phyloP scores from a whole-genome alignment of 2,888 invertebrate genomes.

The Glyphotaelius pellucidus region DNA sequence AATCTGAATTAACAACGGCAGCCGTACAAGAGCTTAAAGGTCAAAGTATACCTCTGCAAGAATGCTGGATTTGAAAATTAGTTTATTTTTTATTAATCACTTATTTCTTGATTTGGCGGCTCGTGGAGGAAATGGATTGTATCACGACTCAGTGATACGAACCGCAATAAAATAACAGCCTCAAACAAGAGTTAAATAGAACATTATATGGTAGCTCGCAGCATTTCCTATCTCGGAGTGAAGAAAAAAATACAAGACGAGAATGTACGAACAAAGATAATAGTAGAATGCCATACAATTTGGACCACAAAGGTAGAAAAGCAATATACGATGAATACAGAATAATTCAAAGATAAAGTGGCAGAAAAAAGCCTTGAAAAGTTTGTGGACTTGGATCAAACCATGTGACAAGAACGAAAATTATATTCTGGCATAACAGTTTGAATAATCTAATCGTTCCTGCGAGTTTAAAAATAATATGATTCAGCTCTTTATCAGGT shows the following conservation, averaged over 20 bases:
- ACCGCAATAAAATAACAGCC: neutral
- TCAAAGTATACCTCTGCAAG: neutral
- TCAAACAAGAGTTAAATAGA: conserved; percentile 5
- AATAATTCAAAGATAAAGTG: neutral
- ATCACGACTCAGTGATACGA: conserved; percentile 32
- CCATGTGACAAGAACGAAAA: neutral
- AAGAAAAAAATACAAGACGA: conserved; percentile 14
- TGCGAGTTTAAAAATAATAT: neutral
- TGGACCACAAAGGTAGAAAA: conserved; percentile 18
- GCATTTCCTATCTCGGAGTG: conserved; percentile 41
- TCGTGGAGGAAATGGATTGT: conserved; percentile 40
- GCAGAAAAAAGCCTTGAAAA: neutral
- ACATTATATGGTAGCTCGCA: conserved; percentile 30
- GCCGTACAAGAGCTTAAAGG: conserved; percentile 3
- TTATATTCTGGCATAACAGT: neutral
- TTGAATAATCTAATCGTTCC: neutral
- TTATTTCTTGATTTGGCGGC: conserved; percentile 14
- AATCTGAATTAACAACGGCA: conserved; percentile 24
- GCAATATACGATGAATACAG: neutral
- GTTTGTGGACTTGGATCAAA: too few relatives aligned
- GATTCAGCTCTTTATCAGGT: neutral
- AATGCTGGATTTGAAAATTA: conserved; percentile 1
- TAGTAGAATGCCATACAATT: neutral
- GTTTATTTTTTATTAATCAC: conserved; percentile 8
- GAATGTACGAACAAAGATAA: neutral